A percentile compares a stretch with the other conserved stretches of the same genome.
Conservation (phyloP, 1,140 invertebrate genomes). For the Aphelenchoides fujianensis region DNA sequence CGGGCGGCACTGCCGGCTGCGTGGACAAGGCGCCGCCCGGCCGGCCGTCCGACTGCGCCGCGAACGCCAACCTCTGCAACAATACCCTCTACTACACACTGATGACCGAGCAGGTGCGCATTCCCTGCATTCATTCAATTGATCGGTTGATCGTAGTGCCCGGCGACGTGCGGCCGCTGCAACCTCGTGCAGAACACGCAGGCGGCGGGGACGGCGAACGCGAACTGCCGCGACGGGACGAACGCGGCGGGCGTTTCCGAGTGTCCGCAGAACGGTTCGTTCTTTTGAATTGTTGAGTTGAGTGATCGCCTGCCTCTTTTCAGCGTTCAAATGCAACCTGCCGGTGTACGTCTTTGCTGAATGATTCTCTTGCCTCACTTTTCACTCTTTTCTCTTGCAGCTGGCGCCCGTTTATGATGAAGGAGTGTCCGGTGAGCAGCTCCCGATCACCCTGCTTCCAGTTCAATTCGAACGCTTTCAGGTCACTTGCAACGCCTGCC, state of each 20-base stretch:
- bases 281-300: too few relatives aligned
- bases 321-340: background rate
- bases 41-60: background rate
- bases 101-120: conserved; percentile 11
- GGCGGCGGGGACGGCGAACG: background rate
- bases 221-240: background rate
- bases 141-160: background rate
- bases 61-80: conserved; percentile 9
- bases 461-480: too few relatives aligned
- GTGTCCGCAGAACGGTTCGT: conserved; percentile 8
- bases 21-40: background rate
- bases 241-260: background rate
- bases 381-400: too few relatives aligned
- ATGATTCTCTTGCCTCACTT: too few relatives aligned
- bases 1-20: background rate
- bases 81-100: conserved; percentile 8
- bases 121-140: background rate
- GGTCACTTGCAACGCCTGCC: too few relatives aligned
- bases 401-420: too few relatives aligned
- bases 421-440: too few relatives aligned
- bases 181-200: background rate
- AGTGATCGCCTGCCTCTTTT: too few relatives aligned
- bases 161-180: conserved; percentile 1
- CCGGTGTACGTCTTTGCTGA: too few relatives aligned
- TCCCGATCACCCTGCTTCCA: too few relatives aligned